Evolutionary conservation across 2,797 vertebrate species (phyloP).

Genomic region (Thaleichthys pacificus): DNA sequence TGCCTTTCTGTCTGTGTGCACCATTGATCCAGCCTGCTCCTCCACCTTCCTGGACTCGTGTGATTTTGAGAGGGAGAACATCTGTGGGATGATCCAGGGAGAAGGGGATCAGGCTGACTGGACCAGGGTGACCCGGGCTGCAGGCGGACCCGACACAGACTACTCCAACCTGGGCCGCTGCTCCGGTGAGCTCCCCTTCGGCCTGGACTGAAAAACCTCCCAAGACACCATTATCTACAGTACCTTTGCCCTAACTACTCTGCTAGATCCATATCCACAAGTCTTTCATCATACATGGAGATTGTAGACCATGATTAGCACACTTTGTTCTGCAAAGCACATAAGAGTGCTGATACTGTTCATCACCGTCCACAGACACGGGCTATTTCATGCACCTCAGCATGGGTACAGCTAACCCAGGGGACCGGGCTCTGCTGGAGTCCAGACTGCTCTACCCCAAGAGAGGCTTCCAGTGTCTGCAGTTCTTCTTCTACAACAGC

Average conservation of each 20-base stretch:
- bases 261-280: not conserved
- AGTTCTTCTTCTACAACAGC: constrained; percentile 89
- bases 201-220: not conserved
- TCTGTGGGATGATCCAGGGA: constrained; percentile 92
- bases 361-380: constrained; percentile 65
- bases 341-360: not conserved
- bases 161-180: constrained; percentile 86
- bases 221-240: not conserved
- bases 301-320: not conserved
- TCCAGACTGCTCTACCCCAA: constrained; percentile 85
- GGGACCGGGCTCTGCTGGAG: constrained; percentile 77
- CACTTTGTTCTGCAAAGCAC: not conserved
- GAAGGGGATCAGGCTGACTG: constrained; percentile 74
- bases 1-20: constrained; percentile 4
- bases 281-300: not conserved
- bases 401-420: constrained; percentile 54
- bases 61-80: constrained; percentile 88
- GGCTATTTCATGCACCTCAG: constrained; percentile 93
- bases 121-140: constrained; percentile 62
- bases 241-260: not conserved
- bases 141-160: constrained; percentile 78
- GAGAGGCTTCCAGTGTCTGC: constrained; percentile 85
- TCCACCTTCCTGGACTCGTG: constrained; percentile 90
- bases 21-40: constrained; percentile 54
- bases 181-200: constrained; percentile 70